Conservation (phyloP, 2,797 vertebrate species). For the Agapornis canus region DNA sequence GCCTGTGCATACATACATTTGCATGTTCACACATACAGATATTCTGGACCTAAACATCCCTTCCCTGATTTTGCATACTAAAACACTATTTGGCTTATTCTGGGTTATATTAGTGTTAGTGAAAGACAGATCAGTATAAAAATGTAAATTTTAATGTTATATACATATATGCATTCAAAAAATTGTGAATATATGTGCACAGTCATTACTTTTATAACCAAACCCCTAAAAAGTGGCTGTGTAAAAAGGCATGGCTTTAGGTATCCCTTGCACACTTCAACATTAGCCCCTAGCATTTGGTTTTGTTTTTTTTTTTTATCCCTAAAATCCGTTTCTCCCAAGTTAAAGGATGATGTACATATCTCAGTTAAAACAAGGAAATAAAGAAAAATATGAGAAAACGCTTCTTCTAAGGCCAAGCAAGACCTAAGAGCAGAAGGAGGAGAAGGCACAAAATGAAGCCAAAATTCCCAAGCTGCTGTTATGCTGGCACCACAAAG, state of each 20-base stretch:
- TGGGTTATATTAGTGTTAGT: background rate
- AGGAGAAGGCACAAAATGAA: background rate
- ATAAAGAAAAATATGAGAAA: background rate
- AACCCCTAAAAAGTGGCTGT: background rate
- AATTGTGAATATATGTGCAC: background rate
- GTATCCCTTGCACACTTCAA: background rate
- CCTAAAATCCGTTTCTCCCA: background rate
- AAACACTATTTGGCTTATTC: background rate
- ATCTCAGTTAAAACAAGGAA: background rate
- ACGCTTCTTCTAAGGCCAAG: background rate
- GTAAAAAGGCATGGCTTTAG: background rate
- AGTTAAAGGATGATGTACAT: background rate
- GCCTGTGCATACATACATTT: background rate
- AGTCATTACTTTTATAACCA: background rate
- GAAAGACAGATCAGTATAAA: background rate
- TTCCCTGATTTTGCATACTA: background rate
- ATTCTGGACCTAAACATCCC: background rate
- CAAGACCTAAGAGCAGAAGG: background rate
- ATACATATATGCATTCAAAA: background rate
- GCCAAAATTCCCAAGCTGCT: background rate
- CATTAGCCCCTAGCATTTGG: background rate
- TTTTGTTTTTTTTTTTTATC: accelerated
- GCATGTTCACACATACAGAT: background rate
- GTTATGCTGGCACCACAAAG: background rate
- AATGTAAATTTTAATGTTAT: background rate